A percentile compares a stretch with the other conserved stretches of the same genome.
Evolutionary conservation across 2,113 vertebrate species (phyloP).

Genomic region (Gymnobelideus leadbeateri): DNA sequence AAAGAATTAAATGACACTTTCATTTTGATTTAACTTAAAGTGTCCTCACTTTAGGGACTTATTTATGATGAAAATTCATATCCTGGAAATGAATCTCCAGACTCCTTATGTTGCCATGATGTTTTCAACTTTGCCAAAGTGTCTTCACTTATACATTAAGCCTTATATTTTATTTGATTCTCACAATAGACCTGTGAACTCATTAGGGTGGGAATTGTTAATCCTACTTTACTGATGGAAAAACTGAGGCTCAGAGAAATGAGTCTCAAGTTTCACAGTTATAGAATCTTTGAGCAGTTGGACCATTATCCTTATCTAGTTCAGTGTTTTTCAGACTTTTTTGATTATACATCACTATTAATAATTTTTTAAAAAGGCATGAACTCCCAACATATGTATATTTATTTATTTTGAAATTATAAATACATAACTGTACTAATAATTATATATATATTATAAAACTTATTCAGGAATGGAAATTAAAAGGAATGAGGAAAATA

Average conservation of each 20-base stretch:
- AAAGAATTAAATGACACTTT: neutral
- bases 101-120: neutral
- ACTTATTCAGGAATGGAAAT: neutral
- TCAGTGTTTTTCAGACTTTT: neutral
- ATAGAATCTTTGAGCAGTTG: neutral
- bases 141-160: neutral
- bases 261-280: too few relatives aligned
- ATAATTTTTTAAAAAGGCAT: neutral
- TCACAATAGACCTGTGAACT: too few relatives aligned
- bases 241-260: neutral
- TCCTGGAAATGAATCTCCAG: neutral
- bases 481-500: neutral
- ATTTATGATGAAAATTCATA: neutral
- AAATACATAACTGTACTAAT: neutral
- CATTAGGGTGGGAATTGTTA: neutral
- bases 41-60: neutral
- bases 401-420: neutral
- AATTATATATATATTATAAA: neutral
- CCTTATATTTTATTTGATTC: neutral
- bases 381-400: neutral
- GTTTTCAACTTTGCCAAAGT: neutral
- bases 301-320: too few relatives aligned
- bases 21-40: neutral
- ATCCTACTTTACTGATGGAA: neutral
- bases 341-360: neutral